Percentiles rank a stretch among this genome's conserved stretches.
These are phyloP conservation scores for Euura lappo DNA, from an alignment of 1,140 invertebrate genomes.

Conservation along the genomic window DNA sequence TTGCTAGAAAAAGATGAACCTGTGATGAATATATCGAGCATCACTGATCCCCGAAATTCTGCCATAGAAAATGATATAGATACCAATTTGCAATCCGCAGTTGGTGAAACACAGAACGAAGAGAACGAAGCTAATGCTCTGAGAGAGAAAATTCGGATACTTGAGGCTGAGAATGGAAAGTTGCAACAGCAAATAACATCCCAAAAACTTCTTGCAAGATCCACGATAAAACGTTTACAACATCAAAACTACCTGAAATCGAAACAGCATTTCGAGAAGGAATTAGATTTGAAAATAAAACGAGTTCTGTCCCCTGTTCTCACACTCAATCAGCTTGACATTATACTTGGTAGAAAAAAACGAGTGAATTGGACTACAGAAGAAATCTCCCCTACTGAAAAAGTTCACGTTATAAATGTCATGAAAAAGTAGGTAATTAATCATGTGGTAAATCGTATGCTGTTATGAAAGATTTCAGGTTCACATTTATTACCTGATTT, in stretches of 20 bases:
- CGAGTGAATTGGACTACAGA: not conserved
- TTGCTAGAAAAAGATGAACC: not conserved
- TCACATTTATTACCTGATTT: no score
- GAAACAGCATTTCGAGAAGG: not conserved
- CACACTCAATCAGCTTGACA: not conserved
- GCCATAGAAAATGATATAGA: constrained; percentile 4
- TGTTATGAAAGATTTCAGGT: no score
- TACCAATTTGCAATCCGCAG: not conserved
- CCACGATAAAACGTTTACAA: not conserved
- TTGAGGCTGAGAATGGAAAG: not conserved
- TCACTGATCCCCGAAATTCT: not conserved
- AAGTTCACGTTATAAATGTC: no score
- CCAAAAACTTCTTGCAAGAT: not conserved
- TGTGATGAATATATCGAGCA: not conserved
- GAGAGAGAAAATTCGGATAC: not conserved
- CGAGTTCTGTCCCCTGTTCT: not conserved
- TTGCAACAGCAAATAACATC: not conserved
- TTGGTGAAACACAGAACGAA: not conserved
- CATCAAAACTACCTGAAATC: not conserved
- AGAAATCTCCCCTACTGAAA: no score
- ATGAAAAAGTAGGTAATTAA: no score
- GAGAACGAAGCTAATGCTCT: not conserved
- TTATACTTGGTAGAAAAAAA: not conserved
- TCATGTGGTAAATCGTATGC: no score
- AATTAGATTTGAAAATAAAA: not conserved